Conservation (phyloP, 2,888 invertebrate genomes). For the Scelioninae gen. 1 region DNA sequence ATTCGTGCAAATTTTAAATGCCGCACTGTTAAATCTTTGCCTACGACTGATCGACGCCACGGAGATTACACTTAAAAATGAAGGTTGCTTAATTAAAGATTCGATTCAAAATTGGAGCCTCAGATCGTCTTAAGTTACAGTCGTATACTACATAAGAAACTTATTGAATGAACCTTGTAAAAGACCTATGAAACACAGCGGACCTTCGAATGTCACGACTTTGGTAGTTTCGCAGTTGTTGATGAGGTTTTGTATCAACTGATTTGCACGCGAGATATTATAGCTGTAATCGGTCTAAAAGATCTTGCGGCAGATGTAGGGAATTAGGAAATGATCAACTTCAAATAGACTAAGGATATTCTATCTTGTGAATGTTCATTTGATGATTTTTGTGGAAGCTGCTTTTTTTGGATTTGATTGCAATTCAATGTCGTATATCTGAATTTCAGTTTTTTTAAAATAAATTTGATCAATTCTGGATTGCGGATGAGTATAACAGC, state of each 20-base stretch:
- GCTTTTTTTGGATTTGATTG: too few species aligned
- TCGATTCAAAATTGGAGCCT: constrained; percentile 18
- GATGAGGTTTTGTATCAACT: constrained; percentile 56
- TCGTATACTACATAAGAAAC: constrained; percentile 21
- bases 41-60: constrained; percentile 39
- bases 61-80: constrained; percentile 44
- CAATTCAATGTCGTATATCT: too few species aligned
- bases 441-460: too few species aligned
- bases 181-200: constrained; percentile 45
- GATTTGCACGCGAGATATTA: constrained; percentile 38
- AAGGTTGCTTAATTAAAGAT: constrained; percentile 23
- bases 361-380: too few species aligned
- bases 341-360: too few species aligned
- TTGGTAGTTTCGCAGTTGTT: constrained; percentile 40
- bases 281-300: constrained; percentile 35
- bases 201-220: constrained; percentile 28
- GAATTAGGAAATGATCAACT: background rate
- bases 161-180: constrained; percentile 41
- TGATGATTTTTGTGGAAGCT: too few species aligned
- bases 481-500: too few species aligned
- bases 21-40: constrained; percentile 44
- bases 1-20: constrained; percentile 62
- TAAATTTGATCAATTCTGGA: too few species aligned
- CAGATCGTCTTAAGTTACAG: constrained; percentile 16
- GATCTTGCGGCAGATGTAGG: background rate